phyloP scores from a whole-genome alignment of 1,140 invertebrate genomes.

The Cyclina sinensis region DNA sequence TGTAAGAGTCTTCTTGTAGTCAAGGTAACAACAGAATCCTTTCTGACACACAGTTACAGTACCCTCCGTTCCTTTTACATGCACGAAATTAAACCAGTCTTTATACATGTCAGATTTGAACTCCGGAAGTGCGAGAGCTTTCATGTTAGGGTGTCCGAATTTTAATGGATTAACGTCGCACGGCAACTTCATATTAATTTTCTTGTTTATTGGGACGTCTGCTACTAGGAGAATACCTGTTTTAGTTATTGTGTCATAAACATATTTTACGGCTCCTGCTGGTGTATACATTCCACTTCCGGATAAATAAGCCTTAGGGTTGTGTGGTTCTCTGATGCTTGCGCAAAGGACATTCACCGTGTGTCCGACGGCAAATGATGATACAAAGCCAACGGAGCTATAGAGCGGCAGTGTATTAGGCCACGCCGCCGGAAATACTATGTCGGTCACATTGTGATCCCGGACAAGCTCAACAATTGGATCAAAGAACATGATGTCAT shows the following conservation, averaged over 20 bases:
- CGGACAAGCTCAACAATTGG: constrained; percentile 88
- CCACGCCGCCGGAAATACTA: constrained; percentile 92
- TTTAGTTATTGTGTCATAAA: constrained; percentile 49
- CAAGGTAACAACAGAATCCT: constrained; percentile 74
- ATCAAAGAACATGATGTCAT: constrained; percentile 91
- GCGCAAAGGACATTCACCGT: constrained; percentile 89
- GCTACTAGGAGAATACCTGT: constrained; percentile 72
- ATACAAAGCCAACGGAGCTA: constrained; percentile 87
- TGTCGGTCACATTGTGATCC: constrained; percentile 89
- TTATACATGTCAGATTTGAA: constrained; percentile 68
- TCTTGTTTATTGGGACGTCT: constrained; percentile 66
- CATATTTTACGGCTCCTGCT: constrained; percentile 60
- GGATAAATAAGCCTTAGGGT: constrained; percentile 82
- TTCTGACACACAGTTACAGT: constrained; percentile 71
- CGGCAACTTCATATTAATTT: not conserved
- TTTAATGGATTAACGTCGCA: constrained; percentile 30
- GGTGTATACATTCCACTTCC: constrained; percentile 87
- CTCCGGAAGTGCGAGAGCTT: not conserved
- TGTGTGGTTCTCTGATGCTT: constrained; percentile 86
- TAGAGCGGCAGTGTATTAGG: constrained; percentile 91
- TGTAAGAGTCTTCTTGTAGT: constrained; percentile 61
- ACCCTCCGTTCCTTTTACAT: constrained; percentile 52
- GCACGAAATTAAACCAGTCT: constrained; percentile 74
- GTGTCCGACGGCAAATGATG: constrained; percentile 88
- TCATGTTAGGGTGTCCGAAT: constrained; percentile 39